These are phyloP conservation scores for Lagocephalus sceleratus DNA, from an alignment of 2,797 vertebrate species.

Conservation along the genomic window DNA sequence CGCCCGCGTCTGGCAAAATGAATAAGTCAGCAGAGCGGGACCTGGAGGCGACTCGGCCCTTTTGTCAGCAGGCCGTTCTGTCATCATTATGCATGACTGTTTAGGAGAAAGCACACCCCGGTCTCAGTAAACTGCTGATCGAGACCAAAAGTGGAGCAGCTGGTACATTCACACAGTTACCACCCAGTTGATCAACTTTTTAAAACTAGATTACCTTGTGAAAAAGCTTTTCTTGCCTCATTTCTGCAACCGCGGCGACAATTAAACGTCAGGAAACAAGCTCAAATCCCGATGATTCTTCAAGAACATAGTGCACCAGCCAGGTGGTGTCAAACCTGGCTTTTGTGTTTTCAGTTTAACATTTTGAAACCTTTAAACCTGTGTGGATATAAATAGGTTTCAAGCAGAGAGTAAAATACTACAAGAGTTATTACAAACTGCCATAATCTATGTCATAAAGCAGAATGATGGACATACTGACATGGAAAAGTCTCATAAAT, in stretches of 20 bases:
- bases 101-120: slow-evolving; percentile 18
- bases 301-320: not conserved
- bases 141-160: slow-evolving; percentile 1
- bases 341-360: slow-evolving; percentile 5
- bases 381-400: slow-evolving; percentile 3
- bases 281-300: too few species aligned
- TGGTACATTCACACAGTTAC: slow-evolving; percentile 10
- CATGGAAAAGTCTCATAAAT: not conserved
- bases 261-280: too few species aligned
- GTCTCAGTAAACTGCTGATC: not conserved
- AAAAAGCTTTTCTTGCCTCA: too few species aligned
- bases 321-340: not conserved
- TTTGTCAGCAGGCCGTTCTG: slow-evolving; percentile 48
- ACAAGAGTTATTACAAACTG: not conserved
- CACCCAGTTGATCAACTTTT: too few species aligned
- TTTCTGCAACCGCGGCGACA: too few species aligned
- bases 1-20: slow-evolving; percentile 54
- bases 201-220: too few species aligned
- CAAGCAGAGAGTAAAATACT: slow-evolving; percentile 10
- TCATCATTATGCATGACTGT: slow-evolving; percentile 51
- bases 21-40: slow-evolving; percentile 64
- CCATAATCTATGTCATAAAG: slow-evolving; percentile 53
- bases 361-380: slow-evolving; percentile 2
- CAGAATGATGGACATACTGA: slow-evolving; percentile 45
- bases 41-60: slow-evolving; percentile 52